Evolutionary conservation across 2,113 vertebrate species (phyloP), one percentile per base, ranked within the genome.

Genomic region (Centropristis striata): DNA sequence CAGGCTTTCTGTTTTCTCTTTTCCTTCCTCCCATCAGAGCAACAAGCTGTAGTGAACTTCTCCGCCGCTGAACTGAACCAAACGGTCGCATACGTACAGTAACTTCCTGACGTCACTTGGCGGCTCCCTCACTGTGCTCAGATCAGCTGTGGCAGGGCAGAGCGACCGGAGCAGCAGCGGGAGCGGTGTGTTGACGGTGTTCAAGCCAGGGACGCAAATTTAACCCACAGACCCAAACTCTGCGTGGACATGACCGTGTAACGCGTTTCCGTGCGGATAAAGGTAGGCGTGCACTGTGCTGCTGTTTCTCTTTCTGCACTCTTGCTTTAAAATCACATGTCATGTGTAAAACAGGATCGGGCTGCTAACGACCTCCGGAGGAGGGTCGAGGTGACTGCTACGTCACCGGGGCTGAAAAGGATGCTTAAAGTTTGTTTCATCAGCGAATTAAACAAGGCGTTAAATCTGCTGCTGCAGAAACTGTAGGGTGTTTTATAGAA

Each of bases 91-190:
- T 13, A 28, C 59, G 23, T 63, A 80, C 81, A 67, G 75, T 86
- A 37, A 49, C 8, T 27, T 37, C 25, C 21, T 90, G 88, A 92
- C 92, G 90, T 94, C 92, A 93, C 72, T 7, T 21, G 78, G 83
- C 53, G 69, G 81, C 83, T 84, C 70, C 69, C 41, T 66, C 20
- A 0, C 69, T 1, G 50, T 27, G 80, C 50, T 23, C 68, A 70
- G 71, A 85, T 81, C 87, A 89, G 91, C 90, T 91, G 88, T 78
- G 49, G 39, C 32, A 3, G 61, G 54, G 75, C 50, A 41, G 14
- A 63, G 53, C 63, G 16, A 63, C 68, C 8, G 28, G 25, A 54
- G 46, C n/a, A 46, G 46, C 67, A 13, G 61, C 71, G 3, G 25
- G 20, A 7, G 59, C 36, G 21, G 47, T 1, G 20, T 4, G 8